Percentiles rank a stretch among this genome's conserved stretches.
phyloP scores from a whole-genome alignment of 2,888 invertebrate species.

The Scaeva pyrastri region DNA sequence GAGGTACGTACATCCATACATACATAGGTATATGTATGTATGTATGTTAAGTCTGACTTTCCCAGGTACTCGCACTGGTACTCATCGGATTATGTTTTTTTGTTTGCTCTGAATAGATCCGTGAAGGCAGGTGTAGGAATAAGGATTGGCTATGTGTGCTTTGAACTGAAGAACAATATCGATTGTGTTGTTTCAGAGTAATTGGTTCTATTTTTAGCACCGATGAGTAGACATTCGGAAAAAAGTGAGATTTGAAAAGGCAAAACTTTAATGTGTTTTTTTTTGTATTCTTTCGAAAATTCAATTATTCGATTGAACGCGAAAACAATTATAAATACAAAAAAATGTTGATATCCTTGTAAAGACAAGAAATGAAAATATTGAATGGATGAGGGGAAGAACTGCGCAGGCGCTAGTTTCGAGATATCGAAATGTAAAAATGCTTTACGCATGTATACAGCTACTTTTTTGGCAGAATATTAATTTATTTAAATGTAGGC shows the following conservation, averaged over 20 bases:
- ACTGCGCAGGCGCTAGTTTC: too few relatives aligned
- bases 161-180: constrained; percentile 17
- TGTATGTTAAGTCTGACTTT: constrained; percentile 33
- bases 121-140: background rate
- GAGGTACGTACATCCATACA: too few relatives aligned
- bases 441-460: too few relatives aligned
- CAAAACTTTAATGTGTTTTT: background rate
- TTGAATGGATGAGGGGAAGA: too few relatives aligned
- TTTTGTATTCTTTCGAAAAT: background rate
- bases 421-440: too few relatives aligned
- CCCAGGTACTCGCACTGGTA: constrained; percentile 10
- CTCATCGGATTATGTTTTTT: constrained; percentile 8
- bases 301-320: too few relatives aligned
- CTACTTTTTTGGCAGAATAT: too few relatives aligned
- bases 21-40: too few relatives aligned
- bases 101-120: constrained; percentile 28
- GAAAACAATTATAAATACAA: too few relatives aligned
- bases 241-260: background rate
- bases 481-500: too few relatives aligned
- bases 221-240: background rate
- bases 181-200: constrained; percentile 30
- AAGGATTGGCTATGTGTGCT: background rate
- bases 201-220: constrained; percentile 35
- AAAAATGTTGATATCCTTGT: too few relatives aligned
- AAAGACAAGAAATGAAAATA: too few relatives aligned